Percentiles rank a stretch among this genome's conserved stretches.
These are phyloP conservation scores for Actinia equina DNA, from an alignment of 64 coral and sea anemone species.

Conservation along the genomic window DNA sequence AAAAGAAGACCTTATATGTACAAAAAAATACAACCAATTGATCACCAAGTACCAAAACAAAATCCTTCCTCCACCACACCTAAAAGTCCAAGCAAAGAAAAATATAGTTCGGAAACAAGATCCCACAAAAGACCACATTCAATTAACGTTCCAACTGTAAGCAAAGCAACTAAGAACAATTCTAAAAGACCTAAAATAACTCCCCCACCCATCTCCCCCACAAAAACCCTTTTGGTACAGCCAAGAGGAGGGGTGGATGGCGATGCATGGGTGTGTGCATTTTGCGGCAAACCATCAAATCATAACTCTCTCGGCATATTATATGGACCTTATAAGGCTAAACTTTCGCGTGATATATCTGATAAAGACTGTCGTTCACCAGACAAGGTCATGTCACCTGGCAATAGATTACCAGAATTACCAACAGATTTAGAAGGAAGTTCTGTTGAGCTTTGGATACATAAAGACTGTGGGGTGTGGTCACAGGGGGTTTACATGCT, in stretches of 20 bases:
- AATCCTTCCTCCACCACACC: no score
- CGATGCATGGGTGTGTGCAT: slow-evolving; percentile 67
- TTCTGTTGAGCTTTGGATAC: slow-evolving; percentile 75
- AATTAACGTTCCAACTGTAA: slow-evolving; percentile 75
- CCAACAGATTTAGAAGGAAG: slow-evolving; percentile 39
- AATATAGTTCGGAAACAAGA: not conserved
- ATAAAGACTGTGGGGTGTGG: slow-evolving; percentile 79
- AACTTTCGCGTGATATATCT: slow-evolving; percentile 58
- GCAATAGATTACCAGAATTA: slow-evolving; percentile 22
- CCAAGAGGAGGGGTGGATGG: slow-evolving; percentile 65
- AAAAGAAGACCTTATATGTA: slow-evolving; percentile 62
- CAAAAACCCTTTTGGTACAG: slow-evolving; percentile 45
- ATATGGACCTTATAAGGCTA: slow-evolving; percentile 86
- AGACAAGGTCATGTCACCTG: slow-evolving; percentile 52
- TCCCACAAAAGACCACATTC: slow-evolving; percentile 13
- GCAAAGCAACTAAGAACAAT: slow-evolving; percentile 23
- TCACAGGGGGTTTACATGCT: slow-evolving; percentile 86
- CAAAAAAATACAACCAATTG: slow-evolving; percentile 31
- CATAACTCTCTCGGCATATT: slow-evolving; percentile 70
- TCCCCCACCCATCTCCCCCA: slow-evolving; percentile 22
- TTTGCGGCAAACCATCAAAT: slow-evolving; percentile 71
- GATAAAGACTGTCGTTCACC: slow-evolving; percentile 45
- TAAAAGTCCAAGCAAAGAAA: no score
- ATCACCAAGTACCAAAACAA: slow-evolving; percentile 2
- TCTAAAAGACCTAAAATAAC: slow-evolving; percentile 64